Percentiles rank a stretch among this genome's conserved stretches.
phyloP scores from a whole-genome alignment of 2,797 vertebrate genomes.

The Tapirus indicus region DNA sequence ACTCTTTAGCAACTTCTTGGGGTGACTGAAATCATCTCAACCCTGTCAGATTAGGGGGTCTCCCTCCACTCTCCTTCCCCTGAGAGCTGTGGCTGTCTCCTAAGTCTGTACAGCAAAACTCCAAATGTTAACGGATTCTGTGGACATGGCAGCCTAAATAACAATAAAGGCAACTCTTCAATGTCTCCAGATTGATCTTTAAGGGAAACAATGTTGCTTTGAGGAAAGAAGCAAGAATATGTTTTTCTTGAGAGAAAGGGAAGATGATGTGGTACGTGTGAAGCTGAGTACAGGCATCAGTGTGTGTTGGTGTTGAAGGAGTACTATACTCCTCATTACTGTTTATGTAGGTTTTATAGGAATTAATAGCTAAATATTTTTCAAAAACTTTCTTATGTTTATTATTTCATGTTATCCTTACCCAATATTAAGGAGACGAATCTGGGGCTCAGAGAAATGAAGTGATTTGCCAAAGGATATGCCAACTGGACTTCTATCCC shows the following conservation, averaged over 20 bases:
- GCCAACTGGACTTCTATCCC: not conserved
- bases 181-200: not conserved
- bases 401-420: conserved; percentile 11
- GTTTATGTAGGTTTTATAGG: not conserved
- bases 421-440: conserved; percentile 18
- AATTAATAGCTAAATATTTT: not conserved
- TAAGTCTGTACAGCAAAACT: not conserved
- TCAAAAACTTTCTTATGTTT: not conserved
- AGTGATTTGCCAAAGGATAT: conserved; percentile 15
- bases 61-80: not conserved
- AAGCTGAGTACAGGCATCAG: not conserved
- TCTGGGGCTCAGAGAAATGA: not conserved
- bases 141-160: not conserved
- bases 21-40: not conserved
- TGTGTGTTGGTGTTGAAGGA: not conserved
- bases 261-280: not conserved
- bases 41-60: not conserved
- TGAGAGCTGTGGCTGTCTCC: not conserved
- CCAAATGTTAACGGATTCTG: not conserved
- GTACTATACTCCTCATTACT: not conserved
- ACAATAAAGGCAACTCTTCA: not conserved
- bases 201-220: not conserved
- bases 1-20: not conserved
- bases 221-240: not conserved
- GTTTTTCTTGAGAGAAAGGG: not conserved